Percentiles rank a stretch among this genome's conserved stretches.
These are phyloP conservation scores for Chaenogobius annularis DNA, from an alignment of 2,113 vertebrate genomes.

Conservation along the genomic window DNA sequence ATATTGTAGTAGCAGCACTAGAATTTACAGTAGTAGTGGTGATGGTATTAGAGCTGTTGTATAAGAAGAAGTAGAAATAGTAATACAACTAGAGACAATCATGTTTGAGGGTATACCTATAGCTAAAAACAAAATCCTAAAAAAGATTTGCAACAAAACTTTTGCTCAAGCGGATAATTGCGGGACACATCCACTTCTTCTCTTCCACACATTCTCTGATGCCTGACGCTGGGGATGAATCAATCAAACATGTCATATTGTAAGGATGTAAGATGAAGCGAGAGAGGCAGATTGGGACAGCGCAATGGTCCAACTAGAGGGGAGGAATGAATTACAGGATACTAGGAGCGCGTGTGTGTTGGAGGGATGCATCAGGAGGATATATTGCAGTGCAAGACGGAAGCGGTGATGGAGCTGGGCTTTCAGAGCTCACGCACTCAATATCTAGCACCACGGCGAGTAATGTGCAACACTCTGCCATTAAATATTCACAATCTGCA, in stretches of 20 bases:
- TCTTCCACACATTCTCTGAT: background rate
- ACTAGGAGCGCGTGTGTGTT: background rate
- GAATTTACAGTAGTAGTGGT: too few species aligned
- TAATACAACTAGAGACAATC: too few species aligned
- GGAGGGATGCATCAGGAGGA: conserved; percentile 19
- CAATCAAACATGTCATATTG: conserved; percentile 5
- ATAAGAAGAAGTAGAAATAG: background rate
- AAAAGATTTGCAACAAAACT: background rate
- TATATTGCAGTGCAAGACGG: conserved; percentile 42
- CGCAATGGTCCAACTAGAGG: conserved; percentile 23
- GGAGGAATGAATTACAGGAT: background rate
- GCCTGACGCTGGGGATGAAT: background rate
- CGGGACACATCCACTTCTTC: background rate
- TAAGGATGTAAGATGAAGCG: conserved; percentile 4
- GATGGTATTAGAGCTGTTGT: background rate
- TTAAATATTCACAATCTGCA: conserved; percentile 68
- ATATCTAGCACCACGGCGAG: conserved; percentile 51
- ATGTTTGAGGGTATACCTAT: too few species aligned
- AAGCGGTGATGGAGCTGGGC: conserved; percentile 61
- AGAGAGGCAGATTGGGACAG: conserved; percentile 8
- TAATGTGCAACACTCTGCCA: conserved; percentile 64
- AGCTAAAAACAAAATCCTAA: background rate
- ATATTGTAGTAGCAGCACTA: too few species aligned
- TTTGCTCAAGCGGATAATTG: background rate
- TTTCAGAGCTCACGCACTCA: conserved; percentile 55